Conservation (phyloP, 2,888 invertebrate genomes). For the Drosophila recens region DNA sequence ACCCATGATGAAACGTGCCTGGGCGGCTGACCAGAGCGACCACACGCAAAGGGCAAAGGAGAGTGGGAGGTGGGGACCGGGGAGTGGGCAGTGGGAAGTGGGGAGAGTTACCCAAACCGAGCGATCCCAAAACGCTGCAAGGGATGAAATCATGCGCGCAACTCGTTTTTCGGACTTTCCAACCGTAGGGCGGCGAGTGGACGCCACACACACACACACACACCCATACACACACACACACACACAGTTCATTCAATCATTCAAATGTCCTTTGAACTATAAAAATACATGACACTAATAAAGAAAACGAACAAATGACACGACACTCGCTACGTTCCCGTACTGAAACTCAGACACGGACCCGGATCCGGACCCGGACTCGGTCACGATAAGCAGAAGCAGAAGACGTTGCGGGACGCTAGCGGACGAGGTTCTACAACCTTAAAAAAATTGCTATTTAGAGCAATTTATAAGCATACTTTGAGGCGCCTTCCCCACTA, state of each 20-base stretch:
- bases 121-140: constrained; percentile 67
- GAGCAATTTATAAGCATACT: constrained; percentile 81
- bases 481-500: constrained; percentile 61
- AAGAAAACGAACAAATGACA: constrained; percentile 83
- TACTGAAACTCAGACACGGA: constrained; percentile 9
- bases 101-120: constrained; percentile 17
- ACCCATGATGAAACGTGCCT: constrained; percentile 78
- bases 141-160: constrained; percentile 84
- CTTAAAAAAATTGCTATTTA: constrained; percentile 72
- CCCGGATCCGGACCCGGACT: constrained; percentile 12
- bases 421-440: constrained; percentile 10
- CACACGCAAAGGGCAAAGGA: constrained; percentile 55
- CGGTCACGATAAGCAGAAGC: constrained; percentile 56
- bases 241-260: constrained; percentile 83
- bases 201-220: constrained; percentile 22
- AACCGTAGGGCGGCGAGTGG: constrained; percentile 35
- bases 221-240: constrained; percentile 20
- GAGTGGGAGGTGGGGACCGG: constrained; percentile 7
- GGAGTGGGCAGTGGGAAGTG: constrained; percentile 10
- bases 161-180: constrained; percentile 69
- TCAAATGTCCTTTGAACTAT: constrained; percentile 85
- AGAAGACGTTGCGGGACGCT: constrained; percentile 46
- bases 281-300: constrained; percentile 85
- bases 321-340: constrained; percentile 61
- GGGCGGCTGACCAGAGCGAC: constrained; percentile 76